Evolutionary conservation across 2,888 invertebrate genomes (phyloP).

Genomic region (Enoplolaimus lenunculus): DNA sequence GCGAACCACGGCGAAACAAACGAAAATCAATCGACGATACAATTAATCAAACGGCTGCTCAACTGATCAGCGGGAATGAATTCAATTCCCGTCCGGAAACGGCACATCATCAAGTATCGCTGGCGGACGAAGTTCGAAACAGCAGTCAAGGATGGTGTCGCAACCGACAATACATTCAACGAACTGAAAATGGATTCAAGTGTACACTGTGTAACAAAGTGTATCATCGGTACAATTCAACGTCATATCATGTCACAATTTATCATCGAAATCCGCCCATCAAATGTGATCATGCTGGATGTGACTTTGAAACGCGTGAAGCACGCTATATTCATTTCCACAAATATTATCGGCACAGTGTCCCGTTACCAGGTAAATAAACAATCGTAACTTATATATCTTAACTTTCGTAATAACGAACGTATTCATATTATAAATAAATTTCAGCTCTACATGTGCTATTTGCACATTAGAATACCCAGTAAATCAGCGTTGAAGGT

Average conservation of each 20-base stretch:
- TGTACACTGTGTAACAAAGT: slow-evolving; percentile 36
- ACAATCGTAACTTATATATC: no score
- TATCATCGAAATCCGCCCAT: slow-evolving; percentile 41
- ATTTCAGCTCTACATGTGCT: no score
- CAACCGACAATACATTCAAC: slow-evolving; percentile 39
- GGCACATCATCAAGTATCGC: no score
- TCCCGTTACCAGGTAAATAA: slow-evolving; percentile 35
- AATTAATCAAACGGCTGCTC: no score
- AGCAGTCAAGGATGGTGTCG: slow-evolving; percentile 34
- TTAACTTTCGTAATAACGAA: no score
- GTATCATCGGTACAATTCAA: slow-evolving; percentile 34
- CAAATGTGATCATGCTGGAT: slow-evolving; percentile 34
- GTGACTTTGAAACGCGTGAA: slow-evolving; percentile 36
- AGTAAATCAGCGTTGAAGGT: no score
- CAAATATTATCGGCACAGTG: slow-evolving; percentile 38
- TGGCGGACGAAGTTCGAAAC: not conserved
- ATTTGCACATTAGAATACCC: no score
- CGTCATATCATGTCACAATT: slow-evolving; percentile 39
- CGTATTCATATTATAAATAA: no score
- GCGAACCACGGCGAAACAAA: no score
- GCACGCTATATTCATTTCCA: slow-evolving; percentile 40
- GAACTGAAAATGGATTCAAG: slow-evolving; percentile 31
- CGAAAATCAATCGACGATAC: no score
- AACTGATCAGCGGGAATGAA: no score
- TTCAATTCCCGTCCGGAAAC: no score